Percentiles rank a stretch among this genome's conserved stretches.
phyloP scores from a whole-genome alignment of 2,888 invertebrate genomes.

The Neoitamus cyanurus region DNA sequence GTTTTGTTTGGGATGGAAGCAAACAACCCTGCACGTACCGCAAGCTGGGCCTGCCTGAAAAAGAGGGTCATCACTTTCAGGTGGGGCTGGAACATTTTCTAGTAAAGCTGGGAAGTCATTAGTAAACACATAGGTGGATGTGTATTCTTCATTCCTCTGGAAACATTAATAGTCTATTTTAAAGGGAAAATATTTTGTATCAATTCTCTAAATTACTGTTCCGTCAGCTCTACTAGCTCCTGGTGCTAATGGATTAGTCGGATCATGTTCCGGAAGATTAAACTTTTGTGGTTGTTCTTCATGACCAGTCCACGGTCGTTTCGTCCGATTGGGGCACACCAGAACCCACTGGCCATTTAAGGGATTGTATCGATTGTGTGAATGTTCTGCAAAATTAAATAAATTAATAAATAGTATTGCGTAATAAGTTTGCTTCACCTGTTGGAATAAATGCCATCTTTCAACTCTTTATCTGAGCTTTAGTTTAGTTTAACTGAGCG shows the following conservation, averaged over 20 bases:
- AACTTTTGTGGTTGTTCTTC: conserved; percentile 73
- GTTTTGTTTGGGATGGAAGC: conserved; percentile 94
- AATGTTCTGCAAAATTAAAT: conserved; percentile 62
- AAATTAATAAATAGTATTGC: not conserved
- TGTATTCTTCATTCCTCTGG: conserved; percentile 86
- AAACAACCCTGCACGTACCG: conserved; percentile 94
- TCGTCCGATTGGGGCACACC: conserved; percentile 94
- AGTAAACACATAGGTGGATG: conserved; percentile 90
- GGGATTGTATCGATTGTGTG: conserved; percentile 93
- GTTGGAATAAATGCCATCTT: conserved; percentile 13
- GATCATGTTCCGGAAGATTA: conserved; percentile 78
- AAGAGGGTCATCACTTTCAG: conserved; percentile 76
- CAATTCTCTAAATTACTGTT: conserved; percentile 58
- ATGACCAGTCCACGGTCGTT: conserved; percentile 96
- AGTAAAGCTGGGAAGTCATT: conserved; percentile 97
- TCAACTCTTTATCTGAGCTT: not conserved
- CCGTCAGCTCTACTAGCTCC: conserved; percentile 86
- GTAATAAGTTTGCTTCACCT: not conserved
- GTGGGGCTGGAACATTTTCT: conserved; percentile 80
- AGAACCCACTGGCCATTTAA: conserved; percentile 94
- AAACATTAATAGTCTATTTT: conserved; percentile 54
- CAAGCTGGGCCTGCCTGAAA: conserved; percentile 82
- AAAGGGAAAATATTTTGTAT: too few species aligned
- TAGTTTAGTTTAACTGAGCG: not conserved
- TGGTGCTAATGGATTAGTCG: conserved; percentile 88